Percentiles rank a stretch among this genome's conserved stretches.
Conservation (phyloP, 2,113 vertebrate species). For the Muscicapa adusta region DNA sequence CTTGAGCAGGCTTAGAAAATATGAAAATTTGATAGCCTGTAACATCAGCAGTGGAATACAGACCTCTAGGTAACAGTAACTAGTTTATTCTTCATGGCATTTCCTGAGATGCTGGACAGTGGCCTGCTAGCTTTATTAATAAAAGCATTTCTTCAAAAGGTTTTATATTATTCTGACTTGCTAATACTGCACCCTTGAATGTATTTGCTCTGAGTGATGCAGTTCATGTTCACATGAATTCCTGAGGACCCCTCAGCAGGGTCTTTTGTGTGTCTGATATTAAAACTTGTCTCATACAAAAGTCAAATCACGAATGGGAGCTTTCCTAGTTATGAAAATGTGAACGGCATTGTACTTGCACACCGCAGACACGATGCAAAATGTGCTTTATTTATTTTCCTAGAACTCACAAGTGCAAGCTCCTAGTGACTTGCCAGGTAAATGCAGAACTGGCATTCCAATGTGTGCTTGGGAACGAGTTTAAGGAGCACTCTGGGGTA, state of each 20-base stretch:
- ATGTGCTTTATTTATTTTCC: rapidly evolving
- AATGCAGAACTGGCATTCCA: rapidly evolving
- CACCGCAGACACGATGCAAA: rapidly evolving
- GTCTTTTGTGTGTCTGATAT: neutral
- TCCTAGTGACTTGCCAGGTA: neutral
- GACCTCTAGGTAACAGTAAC: neutral
- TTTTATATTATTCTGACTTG: neutral
- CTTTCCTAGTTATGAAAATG: neutral
- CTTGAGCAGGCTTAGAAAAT: neutral
- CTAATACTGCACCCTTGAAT: neutral
- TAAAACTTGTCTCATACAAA: neutral
- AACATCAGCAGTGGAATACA: neutral
- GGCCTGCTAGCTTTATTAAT: neutral
- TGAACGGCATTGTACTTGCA: rapidly evolving
- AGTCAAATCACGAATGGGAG: neutral
- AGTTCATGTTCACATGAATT: rapidly evolving
- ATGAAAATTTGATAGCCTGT: neutral
- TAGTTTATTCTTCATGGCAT: neutral
- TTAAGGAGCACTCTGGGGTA: rapidly evolving
- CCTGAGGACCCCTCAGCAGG: neutral
- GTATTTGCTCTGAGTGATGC: rapidly evolving
- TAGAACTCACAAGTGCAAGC: neutral
- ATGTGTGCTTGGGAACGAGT: rapidly evolving
- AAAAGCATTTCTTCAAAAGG: neutral
- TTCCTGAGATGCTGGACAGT: neutral